Conservation (phyloP, 2,797 vertebrate genomes). For the Manis pentadactyla region DNA sequence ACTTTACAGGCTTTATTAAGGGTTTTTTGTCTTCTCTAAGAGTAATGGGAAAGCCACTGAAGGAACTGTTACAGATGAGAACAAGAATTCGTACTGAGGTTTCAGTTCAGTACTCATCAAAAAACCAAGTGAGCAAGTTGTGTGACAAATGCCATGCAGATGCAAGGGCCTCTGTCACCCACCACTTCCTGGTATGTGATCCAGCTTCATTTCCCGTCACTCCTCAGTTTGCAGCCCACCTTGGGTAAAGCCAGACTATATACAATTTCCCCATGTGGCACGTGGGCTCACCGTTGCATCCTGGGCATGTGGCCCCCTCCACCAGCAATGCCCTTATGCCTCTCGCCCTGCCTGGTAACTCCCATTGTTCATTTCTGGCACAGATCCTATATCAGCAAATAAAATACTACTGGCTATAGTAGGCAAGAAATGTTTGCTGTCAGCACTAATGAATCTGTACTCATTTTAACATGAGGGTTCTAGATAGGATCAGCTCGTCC, state of each 20-base stretch:
- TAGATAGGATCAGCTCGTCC: neutral
- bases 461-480: neutral
- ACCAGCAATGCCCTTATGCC: neutral
- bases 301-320: neutral
- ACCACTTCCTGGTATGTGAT: neutral
- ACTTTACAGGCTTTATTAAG: neutral
- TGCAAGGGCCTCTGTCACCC: neutral
- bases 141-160: neutral
- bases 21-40: neutral
- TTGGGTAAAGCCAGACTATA: neutral
- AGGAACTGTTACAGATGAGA: neutral
- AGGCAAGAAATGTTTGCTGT: neutral
- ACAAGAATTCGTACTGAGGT: neutral
- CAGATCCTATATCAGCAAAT: neutral
- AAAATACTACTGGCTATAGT: fast-evolving
- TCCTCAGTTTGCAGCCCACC: neutral
- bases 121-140: neutral
- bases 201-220: neutral
- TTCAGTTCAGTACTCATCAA: neutral
- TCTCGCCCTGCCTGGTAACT: neutral
- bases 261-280: neutral
- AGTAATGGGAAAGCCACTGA: neutral
- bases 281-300: neutral
- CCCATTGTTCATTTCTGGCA: neutral
- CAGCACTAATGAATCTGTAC: neutral